phyloP scores from a whole-genome alignment of 2,888 invertebrate species.

The Calliscelio sp. region DNA sequence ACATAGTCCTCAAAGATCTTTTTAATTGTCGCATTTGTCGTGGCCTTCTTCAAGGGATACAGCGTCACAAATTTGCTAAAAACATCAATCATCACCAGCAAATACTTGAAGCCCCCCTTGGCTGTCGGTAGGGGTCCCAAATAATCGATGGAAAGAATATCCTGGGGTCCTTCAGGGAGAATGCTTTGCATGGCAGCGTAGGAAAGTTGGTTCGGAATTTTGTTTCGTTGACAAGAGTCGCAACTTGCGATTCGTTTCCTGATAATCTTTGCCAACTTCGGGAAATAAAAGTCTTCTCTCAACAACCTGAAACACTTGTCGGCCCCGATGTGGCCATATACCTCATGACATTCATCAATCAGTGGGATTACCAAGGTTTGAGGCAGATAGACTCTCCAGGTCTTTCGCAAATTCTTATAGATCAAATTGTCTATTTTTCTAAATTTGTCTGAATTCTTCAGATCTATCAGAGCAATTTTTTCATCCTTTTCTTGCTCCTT shows the following conservation, averaged over 20 bases:
- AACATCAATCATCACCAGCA: conserved; percentile 6
- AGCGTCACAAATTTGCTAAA: not conserved
- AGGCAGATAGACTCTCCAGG: not conserved
- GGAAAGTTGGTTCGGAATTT: conserved; percentile 25
- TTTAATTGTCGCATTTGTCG: not conserved
- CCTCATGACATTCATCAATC: conserved; percentile 37
- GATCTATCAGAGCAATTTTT: no score
- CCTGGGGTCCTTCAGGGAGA: conserved; percentile 13
- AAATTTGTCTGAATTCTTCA: no score
- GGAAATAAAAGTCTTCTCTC: conserved; percentile 23
- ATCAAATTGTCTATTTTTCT: no score
- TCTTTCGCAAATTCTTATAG: no score
- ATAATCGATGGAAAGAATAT: conserved; percentile 64
- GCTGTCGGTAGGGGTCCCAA: conserved; percentile 59
- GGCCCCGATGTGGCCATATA: conserved; percentile 46
- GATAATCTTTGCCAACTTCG: not conserved
- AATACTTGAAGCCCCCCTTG: not conserved
- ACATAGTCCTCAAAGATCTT: not conserved
- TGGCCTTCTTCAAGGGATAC: not conserved
- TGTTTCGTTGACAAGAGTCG: conserved; percentile 44
- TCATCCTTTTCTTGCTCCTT: no score
- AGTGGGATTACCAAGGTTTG: not conserved
- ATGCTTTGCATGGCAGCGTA: conserved; percentile 20
- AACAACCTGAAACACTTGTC: conserved; percentile 30
- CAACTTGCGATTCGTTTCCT: not conserved